phyloP scores from a whole-genome alignment of 2,797 vertebrate species.

The Denticeps clupeoides region DNA sequence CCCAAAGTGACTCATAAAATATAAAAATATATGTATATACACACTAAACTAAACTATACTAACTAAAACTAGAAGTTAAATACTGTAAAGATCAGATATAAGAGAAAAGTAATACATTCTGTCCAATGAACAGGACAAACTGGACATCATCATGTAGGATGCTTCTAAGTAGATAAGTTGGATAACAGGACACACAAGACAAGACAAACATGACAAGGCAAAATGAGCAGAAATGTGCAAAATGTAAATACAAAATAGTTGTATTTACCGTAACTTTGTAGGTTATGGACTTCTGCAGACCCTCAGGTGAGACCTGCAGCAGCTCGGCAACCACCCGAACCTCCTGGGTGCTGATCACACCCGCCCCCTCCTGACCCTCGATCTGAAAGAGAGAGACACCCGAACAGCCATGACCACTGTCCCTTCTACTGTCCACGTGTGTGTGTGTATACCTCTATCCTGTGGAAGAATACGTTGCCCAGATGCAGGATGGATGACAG shows the following conservation, averaged over 20 bases:
- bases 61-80: no score
- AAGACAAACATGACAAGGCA: slow-evolving; percentile 7
- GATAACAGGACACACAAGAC: slow-evolving; percentile 20
- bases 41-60: no score
- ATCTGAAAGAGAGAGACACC: slow-evolving; percentile 56
- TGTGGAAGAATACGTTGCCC: slow-evolving; percentile 86
- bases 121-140: no score
- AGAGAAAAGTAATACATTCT: no score
- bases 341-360: slow-evolving; percentile 78
- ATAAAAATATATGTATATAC: no score
- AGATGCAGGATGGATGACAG: slow-evolving; percentile 88
- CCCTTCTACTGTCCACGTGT: not conserved
- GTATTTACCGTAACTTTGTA: slow-evolving; percentile 82
- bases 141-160: no score
- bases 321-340: slow-evolving; percentile 83
- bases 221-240: no score
- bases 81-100: no score
- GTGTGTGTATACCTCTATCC: slow-evolving; percentile 40
- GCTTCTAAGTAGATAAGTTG: slow-evolving; percentile 32
- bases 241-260: not conserved
- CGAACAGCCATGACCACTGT: no score
- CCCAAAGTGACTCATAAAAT: no score
- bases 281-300: slow-evolving; percentile 84
- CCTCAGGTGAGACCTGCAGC: slow-evolving; percentile 83
- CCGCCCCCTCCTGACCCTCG: slow-evolving; percentile 78